Evolutionary conservation across 2,888 invertebrate species (phyloP).

Genomic region (Pomacea canaliculata): DNA sequence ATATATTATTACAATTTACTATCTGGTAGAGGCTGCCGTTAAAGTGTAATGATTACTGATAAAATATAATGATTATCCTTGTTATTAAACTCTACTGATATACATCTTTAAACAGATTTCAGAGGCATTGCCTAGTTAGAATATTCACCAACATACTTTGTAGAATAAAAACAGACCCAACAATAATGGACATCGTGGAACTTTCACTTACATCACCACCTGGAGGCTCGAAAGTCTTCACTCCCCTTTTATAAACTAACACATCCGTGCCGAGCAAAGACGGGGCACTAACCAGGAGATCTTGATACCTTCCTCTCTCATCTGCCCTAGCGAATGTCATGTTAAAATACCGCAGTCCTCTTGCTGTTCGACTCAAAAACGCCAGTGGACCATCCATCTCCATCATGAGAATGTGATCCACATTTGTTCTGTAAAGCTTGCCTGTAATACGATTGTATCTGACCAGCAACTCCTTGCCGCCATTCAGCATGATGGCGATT

Average conservation of each 20-base stretch:
- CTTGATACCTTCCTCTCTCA: background rate
- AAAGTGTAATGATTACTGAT: too few relatives aligned
- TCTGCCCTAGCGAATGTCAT: conserved; percentile 6
- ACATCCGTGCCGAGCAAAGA: background rate
- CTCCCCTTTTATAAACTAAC: background rate
- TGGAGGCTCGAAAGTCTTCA: background rate
- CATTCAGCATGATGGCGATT: conserved; percentile 9
- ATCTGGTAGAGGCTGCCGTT: too few relatives aligned
- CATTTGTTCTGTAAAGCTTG: background rate
- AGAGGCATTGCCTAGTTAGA: too few relatives aligned
- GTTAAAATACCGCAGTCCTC: background rate
- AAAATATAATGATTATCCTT: too few relatives aligned
- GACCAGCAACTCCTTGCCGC: background rate
- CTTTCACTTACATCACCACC: background rate
- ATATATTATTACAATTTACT: too few relatives aligned
- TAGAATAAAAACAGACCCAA: too few relatives aligned
- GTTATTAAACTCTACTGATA: too few relatives aligned
- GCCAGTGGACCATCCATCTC: background rate
- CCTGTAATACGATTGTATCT: conserved; percentile 11
- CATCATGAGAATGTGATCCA: conserved; percentile 1
- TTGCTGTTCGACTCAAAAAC: background rate
- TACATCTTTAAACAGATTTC: too few relatives aligned
- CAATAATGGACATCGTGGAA: background rate
- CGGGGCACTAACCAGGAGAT: background rate
- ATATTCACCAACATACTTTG: too few relatives aligned